Conservation (phyloP, 2,797 vertebrate species). For the Tiaroga cobitis region DNA sequence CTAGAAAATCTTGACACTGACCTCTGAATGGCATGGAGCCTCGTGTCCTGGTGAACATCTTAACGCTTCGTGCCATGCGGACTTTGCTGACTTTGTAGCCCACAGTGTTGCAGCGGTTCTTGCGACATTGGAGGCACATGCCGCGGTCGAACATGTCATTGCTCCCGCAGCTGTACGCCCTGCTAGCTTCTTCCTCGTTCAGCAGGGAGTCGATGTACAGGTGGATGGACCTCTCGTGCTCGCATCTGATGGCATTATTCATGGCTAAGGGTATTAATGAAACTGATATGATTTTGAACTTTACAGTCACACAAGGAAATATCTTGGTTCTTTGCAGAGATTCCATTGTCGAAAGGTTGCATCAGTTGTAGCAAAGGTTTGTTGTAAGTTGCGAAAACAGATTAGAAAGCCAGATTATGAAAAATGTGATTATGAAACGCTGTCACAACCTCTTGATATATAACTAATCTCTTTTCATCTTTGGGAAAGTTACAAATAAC, state of each 20-base stretch:
- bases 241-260: slow-evolving; percentile 90
- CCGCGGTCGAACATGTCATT: slow-evolving; percentile 90
- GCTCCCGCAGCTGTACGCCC: slow-evolving; percentile 89
- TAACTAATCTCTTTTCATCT: not conserved
- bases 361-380: not conserved
- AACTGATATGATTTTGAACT: not conserved
- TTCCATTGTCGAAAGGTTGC: not conserved
- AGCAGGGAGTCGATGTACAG: slow-evolving; percentile 96
- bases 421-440: slow-evolving; percentile 8
- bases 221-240: slow-evolving; percentile 92
- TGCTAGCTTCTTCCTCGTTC: slow-evolving; percentile 83
- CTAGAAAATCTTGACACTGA: slow-evolving; percentile 62
- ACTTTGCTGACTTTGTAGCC: slow-evolving; percentile 89
- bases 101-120: slow-evolving; percentile 90
- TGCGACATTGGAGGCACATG: slow-evolving; percentile 90
- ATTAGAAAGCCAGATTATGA: slow-evolving; percentile 7
- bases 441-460: not conserved
- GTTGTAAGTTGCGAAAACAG: not conserved
- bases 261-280: slow-evolving; percentile 76
- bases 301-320: not conserved
- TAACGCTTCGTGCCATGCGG: slow-evolving; percentile 81
- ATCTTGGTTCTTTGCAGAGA: not conserved
- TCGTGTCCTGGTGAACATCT: slow-evolving; percentile 94
- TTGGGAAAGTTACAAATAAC: not conserved
- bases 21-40: slow-evolving; percentile 94